Evolutionary conservation across 2,888 invertebrate species (phyloP).

Genomic region (Noctua fimbriata): DNA sequence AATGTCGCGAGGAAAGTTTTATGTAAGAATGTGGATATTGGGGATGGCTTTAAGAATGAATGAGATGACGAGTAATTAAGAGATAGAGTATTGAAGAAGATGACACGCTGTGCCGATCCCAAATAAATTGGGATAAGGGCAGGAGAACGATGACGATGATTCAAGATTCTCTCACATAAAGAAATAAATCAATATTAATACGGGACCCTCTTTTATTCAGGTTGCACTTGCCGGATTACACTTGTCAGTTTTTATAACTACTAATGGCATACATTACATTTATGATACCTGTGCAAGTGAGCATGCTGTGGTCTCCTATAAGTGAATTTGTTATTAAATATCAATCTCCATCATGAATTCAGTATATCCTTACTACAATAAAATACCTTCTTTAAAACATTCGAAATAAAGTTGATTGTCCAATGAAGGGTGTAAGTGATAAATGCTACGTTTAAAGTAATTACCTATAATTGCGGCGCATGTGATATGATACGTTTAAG

Average conservation of each 20-base stretch:
- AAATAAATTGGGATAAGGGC: background rate
- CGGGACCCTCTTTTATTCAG: background rate
- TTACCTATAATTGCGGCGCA: conserved; percentile 30
- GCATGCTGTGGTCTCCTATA: conserved; percentile 6
- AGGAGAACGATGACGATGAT: background rate
- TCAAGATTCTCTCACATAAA: too few relatives aligned
- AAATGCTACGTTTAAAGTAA: conserved; percentile 59
- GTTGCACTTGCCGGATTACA: background rate
- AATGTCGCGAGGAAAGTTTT: background rate
- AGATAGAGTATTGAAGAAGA: background rate
- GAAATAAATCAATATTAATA: background rate
- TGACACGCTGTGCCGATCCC: background rate
- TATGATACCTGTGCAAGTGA: conserved; percentile 2
- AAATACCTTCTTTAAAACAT: background rate
- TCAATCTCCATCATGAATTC: conserved; percentile 14
- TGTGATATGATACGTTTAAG: conserved; percentile 48
- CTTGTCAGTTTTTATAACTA: conserved; percentile 19
- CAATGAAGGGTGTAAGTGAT: conserved; percentile 26
- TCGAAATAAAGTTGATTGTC: conserved; percentile 2
- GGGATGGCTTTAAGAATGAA: background rate
- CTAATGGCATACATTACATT: conserved; percentile 23
- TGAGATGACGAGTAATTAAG: background rate
- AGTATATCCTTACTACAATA: background rate
- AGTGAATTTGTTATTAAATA: conserved; percentile 43
- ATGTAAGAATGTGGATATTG: background rate